These are phyloP conservation scores for Adelosebastes latens DNA, from an alignment of 2,797 vertebrate genomes.

Conservation along the genomic window DNA sequence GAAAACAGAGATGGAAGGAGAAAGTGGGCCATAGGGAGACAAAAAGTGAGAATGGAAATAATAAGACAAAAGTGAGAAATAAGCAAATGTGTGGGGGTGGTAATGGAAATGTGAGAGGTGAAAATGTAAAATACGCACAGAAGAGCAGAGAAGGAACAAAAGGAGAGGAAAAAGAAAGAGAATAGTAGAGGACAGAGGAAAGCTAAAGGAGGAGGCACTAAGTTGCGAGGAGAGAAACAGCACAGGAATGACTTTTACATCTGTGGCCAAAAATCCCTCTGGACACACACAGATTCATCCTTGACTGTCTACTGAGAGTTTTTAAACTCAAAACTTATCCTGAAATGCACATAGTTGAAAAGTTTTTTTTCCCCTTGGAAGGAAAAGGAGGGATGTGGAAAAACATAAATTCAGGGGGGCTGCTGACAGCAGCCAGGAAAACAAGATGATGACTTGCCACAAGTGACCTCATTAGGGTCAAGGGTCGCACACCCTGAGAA, in stretches of 20 bases:
- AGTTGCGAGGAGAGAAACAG: constrained; percentile 27
- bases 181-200: background rate
- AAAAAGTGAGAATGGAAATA: background rate
- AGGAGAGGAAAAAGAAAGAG: background rate
- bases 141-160: background rate
- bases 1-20: constrained; percentile 33
- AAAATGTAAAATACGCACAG: background rate
- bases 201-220: constrained; percentile 21
- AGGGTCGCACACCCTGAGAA: constrained; percentile 51
- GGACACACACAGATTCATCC: constrained; percentile 30
- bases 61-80: constrained; percentile 20
- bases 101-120: constrained; percentile 17
- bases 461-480: constrained; percentile 63
- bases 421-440: constrained; percentile 69
- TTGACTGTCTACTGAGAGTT: constrained; percentile 28
- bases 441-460: constrained; percentile 49
- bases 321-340: constrained; percentile 54
- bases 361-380: constrained; percentile 22
- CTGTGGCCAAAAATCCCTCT: constrained; percentile 67
- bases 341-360: constrained; percentile 48
- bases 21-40: constrained; percentile 14
- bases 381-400: constrained; percentile 49
- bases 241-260: constrained; percentile 75
- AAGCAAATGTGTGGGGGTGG: background rate
- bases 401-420: constrained; percentile 52